These are phyloP conservation scores for Lasioglossum zephyrum DNA, from an alignment of 2,888 invertebrate species.

Conservation along the genomic window DNA sequence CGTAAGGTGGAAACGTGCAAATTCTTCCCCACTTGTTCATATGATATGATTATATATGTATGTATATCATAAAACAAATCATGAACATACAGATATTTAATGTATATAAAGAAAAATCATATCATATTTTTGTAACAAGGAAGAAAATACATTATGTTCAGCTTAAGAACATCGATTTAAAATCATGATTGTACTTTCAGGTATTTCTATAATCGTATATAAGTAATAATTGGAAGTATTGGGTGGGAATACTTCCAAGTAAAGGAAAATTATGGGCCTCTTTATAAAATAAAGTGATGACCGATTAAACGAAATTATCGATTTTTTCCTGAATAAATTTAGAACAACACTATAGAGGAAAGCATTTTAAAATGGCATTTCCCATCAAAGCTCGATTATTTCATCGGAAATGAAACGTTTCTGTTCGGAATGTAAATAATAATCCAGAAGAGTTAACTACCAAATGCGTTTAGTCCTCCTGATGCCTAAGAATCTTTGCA, in stretches of 20 bases:
- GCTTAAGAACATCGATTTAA: constrained; percentile 12
- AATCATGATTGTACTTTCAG: constrained; percentile 45
- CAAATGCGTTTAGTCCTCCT: constrained; percentile 29
- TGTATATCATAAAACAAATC: neutral
- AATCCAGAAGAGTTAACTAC: neutral
- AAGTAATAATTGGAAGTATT: constrained; percentile 8
- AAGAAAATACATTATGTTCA: constrained; percentile 27
- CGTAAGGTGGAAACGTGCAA: neutral
- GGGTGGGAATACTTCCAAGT: neutral
- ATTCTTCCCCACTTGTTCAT: constrained; percentile 8
- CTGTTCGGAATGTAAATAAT: constrained; percentile 27
- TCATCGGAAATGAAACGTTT: neutral
- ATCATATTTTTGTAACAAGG: constrained; percentile 10
- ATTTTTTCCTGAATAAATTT: neutral
- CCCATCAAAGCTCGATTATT: neutral
- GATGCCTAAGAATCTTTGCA: constrained; percentile 49
- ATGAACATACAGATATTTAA: neutral
- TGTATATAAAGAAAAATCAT: constrained; percentile 19
- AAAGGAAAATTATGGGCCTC: neutral
- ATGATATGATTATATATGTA: constrained; percentile 11
- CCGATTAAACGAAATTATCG: neutral
- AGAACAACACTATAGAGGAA: neutral
- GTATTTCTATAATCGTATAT: constrained; percentile 7
- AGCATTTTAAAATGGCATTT: neutral
- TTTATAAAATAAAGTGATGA: neutral